Base-by-base conservation (phyloP, 2,888 invertebrate species). In the Gymnosoma rotundatum region DNA sequence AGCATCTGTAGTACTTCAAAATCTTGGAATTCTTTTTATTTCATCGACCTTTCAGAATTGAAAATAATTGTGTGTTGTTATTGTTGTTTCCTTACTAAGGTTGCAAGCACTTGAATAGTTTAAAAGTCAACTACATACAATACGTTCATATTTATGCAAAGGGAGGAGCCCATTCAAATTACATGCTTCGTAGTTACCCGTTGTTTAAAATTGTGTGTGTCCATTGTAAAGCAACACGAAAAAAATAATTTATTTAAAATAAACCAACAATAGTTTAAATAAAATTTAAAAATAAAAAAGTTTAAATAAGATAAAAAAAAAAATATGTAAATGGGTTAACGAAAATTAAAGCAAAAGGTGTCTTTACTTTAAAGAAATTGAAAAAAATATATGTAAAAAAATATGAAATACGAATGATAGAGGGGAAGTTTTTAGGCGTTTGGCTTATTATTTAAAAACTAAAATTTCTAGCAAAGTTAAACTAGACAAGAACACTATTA, bases 21-120 rank as follows among this genome's bases (percentile, higher is more conserved):
- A 14, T 21, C 60, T 69, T 67, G 52, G n/a, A 52, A 69, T 78
- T 69, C 45, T 69, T 70, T 78, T 45, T 32, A 54, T 54, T 70
- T 52, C 61, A 70, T 78, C 18, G 63, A 70, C 63, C 52, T 63
- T 78, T 69, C n/a, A 54, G 45, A 63, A 70, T 50, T 78, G 9
- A 63, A 78, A 63, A 78, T 45, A 79, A 73, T 73, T 73, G 56
- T 52, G 5, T 67, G 8, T 58, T 72, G n/a, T 54, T 61, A 18
- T 64, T 42, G 21, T 61, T 25, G 42, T 52, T 42, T 25, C 10
- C 25, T 32, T 56, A 25, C 61, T 52, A 63, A 60, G 20, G 66
- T 73, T 66, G 36, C 60, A 21, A 52, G 52, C 60, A 42, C 42
- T 42, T 73, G 9, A 14, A 6, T 45, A 52, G 16, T 72, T 72